Percentiles rank a stretch among this genome's conserved stretches.
Conservation (phyloP, 2,888 invertebrate species). For the Phoenoteleia sp. region DNA sequence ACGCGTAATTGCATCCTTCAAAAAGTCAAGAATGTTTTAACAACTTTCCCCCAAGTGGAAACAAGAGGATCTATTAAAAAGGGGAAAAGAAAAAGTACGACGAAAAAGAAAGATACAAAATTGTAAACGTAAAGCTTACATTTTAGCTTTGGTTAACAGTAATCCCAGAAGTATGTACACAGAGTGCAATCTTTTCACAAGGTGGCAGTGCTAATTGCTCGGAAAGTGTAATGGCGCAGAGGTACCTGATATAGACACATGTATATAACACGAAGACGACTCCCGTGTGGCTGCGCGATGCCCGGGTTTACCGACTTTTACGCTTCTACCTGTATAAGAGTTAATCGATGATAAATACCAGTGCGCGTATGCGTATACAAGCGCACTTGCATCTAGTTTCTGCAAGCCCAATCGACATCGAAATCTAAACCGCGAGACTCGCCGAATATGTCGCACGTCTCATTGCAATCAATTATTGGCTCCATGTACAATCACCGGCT, state of each 20-base stretch:
- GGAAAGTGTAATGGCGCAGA: conserved; percentile 75
- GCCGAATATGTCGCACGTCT: conserved; percentile 38
- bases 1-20: conserved; percentile 51
- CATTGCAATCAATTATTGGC: conserved; percentile 55
- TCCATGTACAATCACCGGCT: conserved; percentile 6
- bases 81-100: not conserved
- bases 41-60: conserved; percentile 20
- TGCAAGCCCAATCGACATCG: conserved; percentile 62
- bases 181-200: conserved; percentile 72
- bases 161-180: conserved; percentile 71
- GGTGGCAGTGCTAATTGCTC: conserved; percentile 74
- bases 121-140: conserved; percentile 42
- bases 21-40: conserved; percentile 48
- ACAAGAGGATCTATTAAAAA: conserved; percentile 4
- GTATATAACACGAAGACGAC: conserved; percentile 65
- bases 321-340: conserved; percentile 63
- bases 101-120: conserved; percentile 7
- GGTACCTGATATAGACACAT: conserved; percentile 71
- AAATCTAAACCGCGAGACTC: conserved; percentile 52
- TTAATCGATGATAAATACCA: conserved; percentile 77
- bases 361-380: conserved; percentile 64
- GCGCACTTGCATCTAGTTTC: conserved; percentile 60
- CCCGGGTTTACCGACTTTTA: conserved; percentile 71
- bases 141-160: conserved; percentile 66
- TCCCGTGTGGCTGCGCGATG: conserved; percentile 74